phyloP scores from a whole-genome alignment of 1,140 invertebrate species.

The Meteorus sp. region DNA sequence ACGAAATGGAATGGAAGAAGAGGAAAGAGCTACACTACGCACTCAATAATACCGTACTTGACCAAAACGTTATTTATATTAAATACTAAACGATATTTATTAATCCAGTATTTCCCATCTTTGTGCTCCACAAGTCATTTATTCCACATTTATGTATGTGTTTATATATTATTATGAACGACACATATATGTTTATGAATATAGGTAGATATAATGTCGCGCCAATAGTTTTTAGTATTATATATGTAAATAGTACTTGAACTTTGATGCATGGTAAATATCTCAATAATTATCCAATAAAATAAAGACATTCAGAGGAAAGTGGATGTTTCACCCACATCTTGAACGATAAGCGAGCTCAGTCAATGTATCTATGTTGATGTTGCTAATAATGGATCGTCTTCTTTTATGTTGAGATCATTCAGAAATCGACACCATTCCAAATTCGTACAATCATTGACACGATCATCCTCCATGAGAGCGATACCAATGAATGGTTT shows the following conservation, averaged over 20 bases:
- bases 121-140: slow-evolving; percentile 22
- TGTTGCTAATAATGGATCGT: slow-evolving; percentile 25
- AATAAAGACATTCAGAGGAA: no score
- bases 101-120: slow-evolving; percentile 23
- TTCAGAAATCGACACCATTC: slow-evolving; percentile 60
- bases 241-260: no score
- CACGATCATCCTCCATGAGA: slow-evolving; percentile 51
- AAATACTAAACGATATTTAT: slow-evolving; percentile 22
- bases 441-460: slow-evolving; percentile 46
- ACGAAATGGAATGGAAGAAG: no score
- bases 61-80: slow-evolving; percentile 24
- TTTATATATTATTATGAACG: background rate
- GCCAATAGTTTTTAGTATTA: background rate
- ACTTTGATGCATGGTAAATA: no score
- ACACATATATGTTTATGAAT: slow-evolving; percentile 10
- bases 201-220: background rate
- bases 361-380: slow-evolving; percentile 8
- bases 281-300: no score
- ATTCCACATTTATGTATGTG: slow-evolving; percentile 14
- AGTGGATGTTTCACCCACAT: no score
- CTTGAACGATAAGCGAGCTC: background rate
- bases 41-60: slow-evolving; percentile 20
- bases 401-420: slow-evolving; percentile 53
- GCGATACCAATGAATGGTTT: slow-evolving; percentile 58
- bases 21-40: no score